These are phyloP conservation scores for Peromyscus attwateri DNA, from an alignment of 2,797 vertebrate genomes.

Conservation along the genomic window DNA sequence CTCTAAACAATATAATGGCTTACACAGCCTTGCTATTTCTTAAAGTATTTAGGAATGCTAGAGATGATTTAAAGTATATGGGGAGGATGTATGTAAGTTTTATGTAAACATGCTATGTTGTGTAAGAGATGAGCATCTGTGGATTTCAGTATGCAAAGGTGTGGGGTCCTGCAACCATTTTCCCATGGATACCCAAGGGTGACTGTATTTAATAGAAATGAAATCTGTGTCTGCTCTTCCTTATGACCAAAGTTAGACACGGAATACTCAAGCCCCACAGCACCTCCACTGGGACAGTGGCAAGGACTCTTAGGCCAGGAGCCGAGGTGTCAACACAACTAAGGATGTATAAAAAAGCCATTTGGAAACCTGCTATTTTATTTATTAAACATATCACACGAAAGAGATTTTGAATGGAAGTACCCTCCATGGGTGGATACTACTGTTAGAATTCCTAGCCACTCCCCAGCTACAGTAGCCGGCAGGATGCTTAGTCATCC, in stretches of 20 bases:
- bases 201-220: not conserved
- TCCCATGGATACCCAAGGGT: not conserved
- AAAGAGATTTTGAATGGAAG: not conserved
- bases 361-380: not conserved
- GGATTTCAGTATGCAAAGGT: not conserved
- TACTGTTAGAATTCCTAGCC: not conserved
- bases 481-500: too few species aligned
- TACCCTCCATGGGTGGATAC: not conserved
- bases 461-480: too few species aligned
- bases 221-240: not conserved
- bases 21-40: not conserved
- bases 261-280: not conserved
- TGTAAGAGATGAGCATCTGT: not conserved
- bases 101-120: not conserved
- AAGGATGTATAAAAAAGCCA: not conserved
- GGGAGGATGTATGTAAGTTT: not conserved
- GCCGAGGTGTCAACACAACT: not conserved
- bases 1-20: not conserved
- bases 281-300: not conserved
- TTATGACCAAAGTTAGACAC: not conserved
- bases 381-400: not conserved
- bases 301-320: not conserved
- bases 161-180: not conserved
- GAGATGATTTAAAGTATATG: not conserved
- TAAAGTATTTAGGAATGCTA: not conserved